Percentiles rank a stretch among this genome's conserved stretches.
phyloP scores from a whole-genome alignment of 2,797 vertebrate genomes.

The Cirrhinus molitorella region DNA sequence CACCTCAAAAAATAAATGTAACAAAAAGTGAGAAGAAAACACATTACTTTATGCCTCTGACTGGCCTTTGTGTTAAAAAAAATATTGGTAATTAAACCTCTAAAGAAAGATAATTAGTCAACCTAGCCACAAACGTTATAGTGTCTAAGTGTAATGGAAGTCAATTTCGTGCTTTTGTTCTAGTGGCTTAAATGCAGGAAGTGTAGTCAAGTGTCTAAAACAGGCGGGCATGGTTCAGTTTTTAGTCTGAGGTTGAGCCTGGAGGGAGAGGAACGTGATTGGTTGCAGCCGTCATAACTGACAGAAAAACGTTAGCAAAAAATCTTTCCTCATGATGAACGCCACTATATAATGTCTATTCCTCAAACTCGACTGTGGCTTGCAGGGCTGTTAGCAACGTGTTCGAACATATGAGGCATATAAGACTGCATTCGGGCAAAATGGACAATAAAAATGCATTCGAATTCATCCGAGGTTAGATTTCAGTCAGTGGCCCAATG shows the following conservation, averaged over 20 bases:
- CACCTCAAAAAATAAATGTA: background rate
- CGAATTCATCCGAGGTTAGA: conserved; percentile 44
- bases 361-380: conserved; percentile 30
- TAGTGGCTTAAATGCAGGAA: background rate
- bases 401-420: conserved; percentile 46
- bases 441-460: conserved; percentile 52
- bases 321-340: conserved; percentile 32
- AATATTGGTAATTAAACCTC: background rate
- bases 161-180: background rate
- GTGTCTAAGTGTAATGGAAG: background rate
- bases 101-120: background rate
- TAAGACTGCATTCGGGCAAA: conserved; percentile 38
- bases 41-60: too few relatives aligned
- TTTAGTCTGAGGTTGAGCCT: conserved; percentile 5
- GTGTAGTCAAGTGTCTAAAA: conserved; percentile 1
- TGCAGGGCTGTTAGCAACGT: conserved; percentile 39
- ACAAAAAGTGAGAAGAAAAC: background rate
- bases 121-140: background rate
- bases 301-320: conserved; percentile 26
- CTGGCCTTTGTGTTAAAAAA: background rate
- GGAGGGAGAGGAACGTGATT: conserved; percentile 24
- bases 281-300: conserved; percentile 36
- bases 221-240: background rate
- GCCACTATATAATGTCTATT: conserved; percentile 11
- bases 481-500: conserved; percentile 32